Base-by-base conservation (phyloP, 2,113 vertebrate genomes). In the Sander lucioperca region DNA sequence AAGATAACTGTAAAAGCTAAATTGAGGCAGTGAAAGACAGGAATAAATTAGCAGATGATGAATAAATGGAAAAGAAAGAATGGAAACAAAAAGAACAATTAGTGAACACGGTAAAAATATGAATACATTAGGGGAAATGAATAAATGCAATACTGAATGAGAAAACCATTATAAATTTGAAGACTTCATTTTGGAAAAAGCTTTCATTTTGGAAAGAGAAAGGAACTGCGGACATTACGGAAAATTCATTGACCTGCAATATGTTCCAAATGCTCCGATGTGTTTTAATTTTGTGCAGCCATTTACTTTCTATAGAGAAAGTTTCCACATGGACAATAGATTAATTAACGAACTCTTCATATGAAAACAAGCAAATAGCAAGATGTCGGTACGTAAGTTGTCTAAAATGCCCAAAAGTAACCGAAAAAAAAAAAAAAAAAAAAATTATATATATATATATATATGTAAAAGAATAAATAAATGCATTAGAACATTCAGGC, bases 71-170 rank as follows among this genome's bases (percentile, higher is more conserved):
- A 47, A 57, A 39, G 53, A 81, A 57, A 83, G 69, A 81, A 88
- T 39, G 48, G 74, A 83, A 91, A 83, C 65, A 79, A 86, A 88
- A 81, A 1, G 72, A 82, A 70, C 83, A 87, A 92, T 88, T 76
- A 82, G 74, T 19, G 75, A 90, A 75, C 54, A 76, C 21, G n/a
- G 39, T 81, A 23, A 79, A 86, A 88, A 90, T 61, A 70, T 79
- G 83, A 88, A 85, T 86, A 79, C 78, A 89, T 88, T 86, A 86
- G 21, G 50, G 27, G 50, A 8, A 14, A 51, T 86, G 78, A 79
- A 83, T 87, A 82, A 77, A 83, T 80, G 74, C 62, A 73, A 36
- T 30, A 7, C 62, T 36, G 58, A 70, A 61, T 14, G 23, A 80
- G 73, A 54, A 78, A 85, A 56, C 30, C 67, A 88, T 84, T 73